Conservation (phyloP, 2,113 vertebrate species). For the Oncorhynchus nerka region DNA sequence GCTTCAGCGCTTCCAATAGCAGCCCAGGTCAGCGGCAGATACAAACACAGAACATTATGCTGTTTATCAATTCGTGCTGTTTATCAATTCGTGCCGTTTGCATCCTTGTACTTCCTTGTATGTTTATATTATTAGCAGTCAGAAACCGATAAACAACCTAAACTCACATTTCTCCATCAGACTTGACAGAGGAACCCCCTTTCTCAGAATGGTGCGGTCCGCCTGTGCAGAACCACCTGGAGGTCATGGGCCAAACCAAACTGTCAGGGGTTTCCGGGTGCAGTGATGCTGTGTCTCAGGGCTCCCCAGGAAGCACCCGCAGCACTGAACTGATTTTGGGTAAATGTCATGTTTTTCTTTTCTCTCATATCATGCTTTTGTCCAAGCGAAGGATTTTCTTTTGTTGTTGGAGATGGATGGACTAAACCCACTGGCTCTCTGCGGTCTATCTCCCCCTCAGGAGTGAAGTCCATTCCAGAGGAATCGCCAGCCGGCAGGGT, state of each 20-base stretch:
- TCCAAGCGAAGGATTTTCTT: neutral
- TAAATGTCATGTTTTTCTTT: slow-evolving; percentile 44
- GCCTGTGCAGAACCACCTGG: slow-evolving; percentile 78
- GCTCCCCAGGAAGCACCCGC: slow-evolving; percentile 80
- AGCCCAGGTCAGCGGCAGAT: slow-evolving; percentile 61
- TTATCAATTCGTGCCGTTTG: neutral
- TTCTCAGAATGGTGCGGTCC: slow-evolving; percentile 83
- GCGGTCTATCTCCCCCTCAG: slow-evolving; percentile 41
- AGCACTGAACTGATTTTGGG: slow-evolving; percentile 81
- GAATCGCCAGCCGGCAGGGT: slow-evolving; percentile 83
- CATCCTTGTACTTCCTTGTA: no score
- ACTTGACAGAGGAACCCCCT: slow-evolving; percentile 78
- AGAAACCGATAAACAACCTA: no score
- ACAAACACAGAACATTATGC: no score
- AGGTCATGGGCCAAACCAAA: slow-evolving; percentile 77
- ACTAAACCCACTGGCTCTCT: neutral
- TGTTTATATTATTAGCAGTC: no score
- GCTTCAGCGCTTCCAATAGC: slow-evolving; percentile 70
- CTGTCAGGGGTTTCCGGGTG: slow-evolving; percentile 84
- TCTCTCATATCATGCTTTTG: neutral
- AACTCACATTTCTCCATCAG: slow-evolving; percentile 48
- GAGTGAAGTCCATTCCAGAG: slow-evolving; percentile 82
- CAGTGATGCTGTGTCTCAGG: slow-evolving; percentile 80
- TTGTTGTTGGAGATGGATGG: neutral
- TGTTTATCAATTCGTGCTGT: no score